phyloP scores from a whole-genome alignment of 1,140 invertebrate species.

The Colletes latitarsis region DNA sequence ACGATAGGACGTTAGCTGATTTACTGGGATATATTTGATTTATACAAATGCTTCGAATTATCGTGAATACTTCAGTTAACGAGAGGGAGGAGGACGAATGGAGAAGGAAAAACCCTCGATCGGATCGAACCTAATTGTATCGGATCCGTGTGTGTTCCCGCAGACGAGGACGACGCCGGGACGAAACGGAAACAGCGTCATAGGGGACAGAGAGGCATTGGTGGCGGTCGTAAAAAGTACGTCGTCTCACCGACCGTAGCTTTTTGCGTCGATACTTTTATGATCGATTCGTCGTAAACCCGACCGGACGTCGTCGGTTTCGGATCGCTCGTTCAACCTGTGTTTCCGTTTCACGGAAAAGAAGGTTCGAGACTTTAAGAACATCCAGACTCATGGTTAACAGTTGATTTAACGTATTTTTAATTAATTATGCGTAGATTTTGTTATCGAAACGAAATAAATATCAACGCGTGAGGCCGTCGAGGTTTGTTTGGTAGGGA shows the following conservation, averaged over 20 bases:
- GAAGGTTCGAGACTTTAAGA: no score
- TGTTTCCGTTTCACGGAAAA: slow-evolving; percentile 11
- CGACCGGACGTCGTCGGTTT: slow-evolving; percentile 4
- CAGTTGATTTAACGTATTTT: no score
- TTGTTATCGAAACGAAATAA: no score
- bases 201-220: neutral
- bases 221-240: slow-evolving; percentile 37
- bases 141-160: neutral
- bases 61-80: no score
- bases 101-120: neutral
- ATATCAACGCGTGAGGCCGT: no score
- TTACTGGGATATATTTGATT: no score
- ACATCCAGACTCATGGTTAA: no score
- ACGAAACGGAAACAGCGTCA: neutral
- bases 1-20: no score
- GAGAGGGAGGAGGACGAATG: neutral
- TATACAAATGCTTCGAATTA: no score
- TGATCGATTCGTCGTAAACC: slow-evolving; percentile 51
- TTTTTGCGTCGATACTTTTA: slow-evolving; percentile 35
- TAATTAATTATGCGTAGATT: no score
- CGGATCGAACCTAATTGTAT: slow-evolving; percentile 31
- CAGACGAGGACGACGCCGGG: neutral
- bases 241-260: neutral
- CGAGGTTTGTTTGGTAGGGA: neutral
- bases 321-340: neutral